phyloP scores from a whole-genome alignment of 2,113 vertebrate genomes.

The Brachionichthys hirsutus region DNA sequence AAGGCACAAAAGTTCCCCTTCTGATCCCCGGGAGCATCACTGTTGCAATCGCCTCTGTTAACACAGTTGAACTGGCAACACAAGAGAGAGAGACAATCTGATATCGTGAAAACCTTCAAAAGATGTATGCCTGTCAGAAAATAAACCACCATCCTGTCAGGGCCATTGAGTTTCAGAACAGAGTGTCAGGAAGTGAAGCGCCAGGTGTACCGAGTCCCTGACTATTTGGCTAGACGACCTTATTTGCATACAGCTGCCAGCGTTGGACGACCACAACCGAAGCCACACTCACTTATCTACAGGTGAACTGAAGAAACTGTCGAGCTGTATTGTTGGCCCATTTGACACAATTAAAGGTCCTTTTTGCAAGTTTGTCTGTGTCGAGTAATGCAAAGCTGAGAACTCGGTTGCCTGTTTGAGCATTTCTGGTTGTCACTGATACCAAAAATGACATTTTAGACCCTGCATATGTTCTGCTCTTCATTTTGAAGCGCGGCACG shows the following conservation, averaged over 20 bases:
- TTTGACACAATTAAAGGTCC: not conserved
- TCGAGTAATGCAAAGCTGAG: not conserved
- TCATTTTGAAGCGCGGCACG: not conserved
- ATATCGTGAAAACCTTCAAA: not conserved
- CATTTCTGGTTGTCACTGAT: not conserved
- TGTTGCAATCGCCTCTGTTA: not conserved
- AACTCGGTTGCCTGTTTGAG: not conserved
- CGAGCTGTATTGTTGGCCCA: not conserved
- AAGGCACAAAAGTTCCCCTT: conserved; percentile 15
- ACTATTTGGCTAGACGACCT: conserved; percentile 10
- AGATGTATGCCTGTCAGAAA: not conserved
- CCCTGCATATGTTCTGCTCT: not conserved
- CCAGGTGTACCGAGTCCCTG: conserved; percentile 25
- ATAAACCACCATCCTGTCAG: not conserved
- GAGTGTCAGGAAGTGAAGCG: conserved; percentile 16
- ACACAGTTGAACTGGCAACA: not conserved
- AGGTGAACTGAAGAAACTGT: not conserved
- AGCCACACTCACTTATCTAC: conserved; percentile 1
- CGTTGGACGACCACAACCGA: not conserved
- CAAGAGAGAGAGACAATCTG: not conserved
- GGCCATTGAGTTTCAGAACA: not conserved
- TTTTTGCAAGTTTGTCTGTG: not conserved
- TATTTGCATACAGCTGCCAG: conserved; percentile 69
- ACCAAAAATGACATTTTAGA: not conserved
- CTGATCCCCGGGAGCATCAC: not conserved